Percentiles rank a stretch among this genome's conserved stretches.
Evolutionary conservation across 2,888 invertebrate genomes (phyloP).

Genomic region (Amblyjoppa proteus): DNA sequence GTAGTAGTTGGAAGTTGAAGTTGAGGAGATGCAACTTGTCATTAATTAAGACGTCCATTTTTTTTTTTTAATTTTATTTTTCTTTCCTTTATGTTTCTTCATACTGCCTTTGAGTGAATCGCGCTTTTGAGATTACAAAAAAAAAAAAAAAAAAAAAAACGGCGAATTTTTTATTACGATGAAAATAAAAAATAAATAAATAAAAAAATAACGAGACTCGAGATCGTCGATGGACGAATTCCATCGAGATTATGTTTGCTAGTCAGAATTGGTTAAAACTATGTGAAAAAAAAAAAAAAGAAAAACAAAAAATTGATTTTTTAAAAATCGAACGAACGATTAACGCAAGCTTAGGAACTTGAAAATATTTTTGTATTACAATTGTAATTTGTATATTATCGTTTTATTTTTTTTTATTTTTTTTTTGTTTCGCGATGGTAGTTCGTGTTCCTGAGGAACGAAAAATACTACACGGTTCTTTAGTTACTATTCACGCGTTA

Average conservation of each 20-base stretch:
- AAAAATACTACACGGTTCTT: constrained; percentile 79
- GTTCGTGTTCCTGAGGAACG: constrained; percentile 54
- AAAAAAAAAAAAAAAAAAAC: constrained; percentile 5
- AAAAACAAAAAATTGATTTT: constrained; percentile 55
- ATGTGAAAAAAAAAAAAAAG: constrained; percentile 61
- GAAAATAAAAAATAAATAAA: not conserved
- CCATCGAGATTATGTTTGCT: constrained; percentile 83
- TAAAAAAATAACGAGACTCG: constrained; percentile 45
- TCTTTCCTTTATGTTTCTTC: constrained; percentile 66
- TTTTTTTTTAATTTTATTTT: constrained; percentile 66
- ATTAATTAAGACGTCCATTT: constrained; percentile 77
- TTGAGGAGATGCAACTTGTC: constrained; percentile 76
- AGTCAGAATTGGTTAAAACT: constrained; percentile 83
- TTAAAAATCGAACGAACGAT: constrained; percentile 67
- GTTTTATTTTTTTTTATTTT: not conserved
- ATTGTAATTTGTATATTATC: constrained; percentile 58
- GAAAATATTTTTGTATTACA: constrained; percentile 66
- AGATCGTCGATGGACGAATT: constrained; percentile 78
- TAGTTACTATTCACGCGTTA: constrained; percentile 83
- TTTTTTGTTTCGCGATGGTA: constrained; percentile 34
- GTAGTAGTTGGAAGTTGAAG: constrained; percentile 68
- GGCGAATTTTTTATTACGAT: constrained; percentile 15
- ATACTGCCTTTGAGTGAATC: constrained; percentile 47
- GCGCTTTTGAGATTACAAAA: constrained; percentile 10
- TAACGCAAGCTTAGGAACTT: constrained; percentile 76